A percentile compares a stretch with the other conserved stretches of the same genome.
These are phyloP conservation scores for Caenorhabditis sp. DNA, from an alignment of 2,888 invertebrate species.

Conservation along the genomic window DNA sequence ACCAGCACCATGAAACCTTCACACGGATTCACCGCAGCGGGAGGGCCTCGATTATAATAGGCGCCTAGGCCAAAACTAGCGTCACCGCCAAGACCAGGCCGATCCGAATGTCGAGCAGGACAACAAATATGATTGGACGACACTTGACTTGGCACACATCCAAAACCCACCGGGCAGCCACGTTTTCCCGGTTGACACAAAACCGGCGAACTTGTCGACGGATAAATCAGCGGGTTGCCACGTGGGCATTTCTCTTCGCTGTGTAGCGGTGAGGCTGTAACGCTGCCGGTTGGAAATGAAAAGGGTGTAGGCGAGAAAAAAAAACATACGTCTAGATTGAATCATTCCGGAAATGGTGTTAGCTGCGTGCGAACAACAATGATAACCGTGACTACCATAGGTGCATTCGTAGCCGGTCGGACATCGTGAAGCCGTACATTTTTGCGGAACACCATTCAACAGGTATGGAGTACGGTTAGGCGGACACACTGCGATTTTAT, in stretches of 20 bases:
- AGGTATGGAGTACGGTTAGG: constrained; percentile 54
- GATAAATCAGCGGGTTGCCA: constrained; percentile 54
- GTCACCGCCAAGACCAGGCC: constrained; percentile 13
- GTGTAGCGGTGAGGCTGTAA: constrained; percentile 25
- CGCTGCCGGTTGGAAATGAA: not conserved
- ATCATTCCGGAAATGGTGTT: constrained; percentile 24
- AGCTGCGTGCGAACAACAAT: constrained; percentile 47
- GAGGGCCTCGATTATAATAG: constrained; percentile 32
- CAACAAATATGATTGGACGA: constrained; percentile 44
- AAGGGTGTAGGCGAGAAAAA: not conserved
- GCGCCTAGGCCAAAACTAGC: constrained; percentile 24
- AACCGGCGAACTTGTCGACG: constrained; percentile 54
- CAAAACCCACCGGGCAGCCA: constrained; percentile 50
- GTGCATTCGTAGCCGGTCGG: constrained; percentile 57
- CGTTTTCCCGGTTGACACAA: constrained; percentile 46
- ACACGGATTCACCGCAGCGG: constrained; percentile 44
- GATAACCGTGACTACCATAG: constrained; percentile 49
- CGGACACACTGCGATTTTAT: constrained; percentile 42
- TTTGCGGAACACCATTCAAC: constrained; percentile 55
- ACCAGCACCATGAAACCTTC: constrained; percentile 51
- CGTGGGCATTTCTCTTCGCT: constrained; percentile 40
- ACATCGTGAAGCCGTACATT: constrained; percentile 48
- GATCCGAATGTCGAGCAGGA: constrained; percentile 34
- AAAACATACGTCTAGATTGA: constrained; percentile 11
- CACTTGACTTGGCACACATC: constrained; percentile 35